Base-by-base conservation (phyloP, 1,140 invertebrate species). In the Ectropis grisescens region DNA sequence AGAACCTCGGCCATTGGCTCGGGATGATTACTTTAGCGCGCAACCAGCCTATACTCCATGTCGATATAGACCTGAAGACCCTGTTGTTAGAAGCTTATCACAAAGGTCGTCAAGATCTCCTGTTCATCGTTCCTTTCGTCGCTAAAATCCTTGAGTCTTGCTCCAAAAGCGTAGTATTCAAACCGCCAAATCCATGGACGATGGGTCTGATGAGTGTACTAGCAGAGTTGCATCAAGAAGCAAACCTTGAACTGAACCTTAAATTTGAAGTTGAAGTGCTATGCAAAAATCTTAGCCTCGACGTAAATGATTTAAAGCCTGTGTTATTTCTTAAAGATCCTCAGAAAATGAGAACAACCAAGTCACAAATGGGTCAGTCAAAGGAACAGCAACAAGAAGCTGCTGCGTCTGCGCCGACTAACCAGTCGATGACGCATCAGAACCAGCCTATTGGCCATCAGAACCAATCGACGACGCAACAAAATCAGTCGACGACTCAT, bases 231-330 rank as follows among this genome's bases (percentile, higher is more conserved):
- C 97, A 99, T 79, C 92, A 96, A 75, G 96, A 99, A 69, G 94
- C 90, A 2, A 95, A 97, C 72, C 84, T 98, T 22, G 98, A 98
- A 75, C 75, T 98, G 1, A 98, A 97, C 80, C 82, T 98, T 1
- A 98, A 98, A 80, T 99, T 99, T 84, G 98, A 99, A 86, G 98
- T 99, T 56, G 98, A 99, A 89, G 98, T 99, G n/a, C 83, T 99
- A 1, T 99, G 93, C 80, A 99, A 99, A 84, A 97, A 95, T 58
- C 84, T 99, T 2, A 91, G 88, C 42, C 86, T 99, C 12, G 96
- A 99, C 59, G 90, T 99, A 27, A 82, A 88, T 11, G 90, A 93
- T 51, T 51, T 95, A 12, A 94, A 93, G 64, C 92, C 93, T 1
- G 83, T 88, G 0, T 78, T 90, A 39, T 92, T 93, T 54, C 64